Base-by-base conservation (phyloP, 2,113 vertebrate genomes). In the Gobius niger region DNA sequence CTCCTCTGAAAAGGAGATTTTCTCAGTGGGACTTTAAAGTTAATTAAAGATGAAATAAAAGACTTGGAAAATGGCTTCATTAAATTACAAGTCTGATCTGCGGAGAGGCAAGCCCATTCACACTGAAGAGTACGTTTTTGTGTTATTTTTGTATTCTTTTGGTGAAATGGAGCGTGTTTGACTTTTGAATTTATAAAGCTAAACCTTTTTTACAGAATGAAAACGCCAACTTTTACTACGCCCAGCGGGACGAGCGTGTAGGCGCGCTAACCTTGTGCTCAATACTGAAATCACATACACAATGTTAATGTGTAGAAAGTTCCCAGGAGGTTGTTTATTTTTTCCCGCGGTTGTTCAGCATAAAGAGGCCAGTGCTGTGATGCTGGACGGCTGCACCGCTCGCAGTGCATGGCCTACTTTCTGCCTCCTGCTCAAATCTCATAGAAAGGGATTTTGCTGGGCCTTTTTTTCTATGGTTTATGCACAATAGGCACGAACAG, bases 321-420 rank as follows among this genome's bases (percentile, higher is more conserved):
- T 56, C 53, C 53, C 53, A 56, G 53, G 53, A 12, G 53, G 19
- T 40, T 12, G 10, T 13, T 34, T 11, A 46, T 46, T 46, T 7
- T 11, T 6, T 6, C 18, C 11, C 34, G 19, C 53, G 24, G 53
- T 56, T 13, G 19, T 56, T 19, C 6, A 56, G 11, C 24, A 13
- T 24, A 56, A 56, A 56, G 19, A 40, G 53, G 53, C 24, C 53
- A 56, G 53, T 56, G 52, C 19, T 24, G 53, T 56, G 53, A 34
- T 34, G 53, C 19, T 56, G 53, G 18, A 5, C 19, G 19, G 50
- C 50, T 34, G 18, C 14, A 56, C 53, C 11, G 53, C 53, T 56
- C 19, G 11, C 19, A 34, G 19, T 46, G 18, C 9, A 56, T 56
- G 53, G 19, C 53, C 53, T 40, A 56, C 9, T 56, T 56, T 56